A percentile compares a stretch with the other conserved stretches of the same genome.
These are phyloP conservation scores for Andrena dorsata DNA, from an alignment of 2,888 invertebrate genomes.

Conservation along the genomic window DNA sequence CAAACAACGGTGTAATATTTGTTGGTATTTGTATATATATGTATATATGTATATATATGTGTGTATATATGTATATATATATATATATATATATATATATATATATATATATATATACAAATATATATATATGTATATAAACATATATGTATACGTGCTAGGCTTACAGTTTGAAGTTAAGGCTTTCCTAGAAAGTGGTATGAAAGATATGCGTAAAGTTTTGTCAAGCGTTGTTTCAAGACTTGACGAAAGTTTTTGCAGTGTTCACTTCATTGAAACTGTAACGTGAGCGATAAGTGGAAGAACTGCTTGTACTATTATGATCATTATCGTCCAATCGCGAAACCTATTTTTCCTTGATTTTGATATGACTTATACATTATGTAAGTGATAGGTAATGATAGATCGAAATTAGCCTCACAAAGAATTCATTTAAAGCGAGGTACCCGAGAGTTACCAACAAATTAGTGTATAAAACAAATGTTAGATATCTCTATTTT, in stretches of 20 bases:
- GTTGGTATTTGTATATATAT: constrained; percentile 59
- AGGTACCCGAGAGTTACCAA: constrained; percentile 56
- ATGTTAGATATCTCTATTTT: constrained; percentile 65
- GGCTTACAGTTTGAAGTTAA: constrained; percentile 59
- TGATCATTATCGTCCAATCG: constrained; percentile 64
- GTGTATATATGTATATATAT: constrained; percentile 48
- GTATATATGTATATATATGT: constrained; percentile 47
- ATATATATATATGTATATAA: constrained; percentile 53
- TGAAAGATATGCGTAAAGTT: constrained; percentile 48
- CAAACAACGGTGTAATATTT: constrained; percentile 69
- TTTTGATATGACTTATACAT: constrained; percentile 73
- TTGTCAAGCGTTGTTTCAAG: constrained; percentile 24
- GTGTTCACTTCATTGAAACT: constrained; percentile 60
- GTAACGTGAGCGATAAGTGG: constrained; percentile 53
- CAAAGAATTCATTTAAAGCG: constrained; percentile 50
- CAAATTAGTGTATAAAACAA: constrained; percentile 58
- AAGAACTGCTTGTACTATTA: constrained; percentile 55
- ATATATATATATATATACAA: constrained; percentile 30
- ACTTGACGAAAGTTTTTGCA: constrained; percentile 49
- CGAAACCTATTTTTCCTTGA: constrained; percentile 66
- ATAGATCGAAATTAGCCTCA: constrained; percentile 56
- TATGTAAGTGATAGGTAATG: constrained; percentile 56
- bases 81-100: neutral
- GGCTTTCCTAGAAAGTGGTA: constrained; percentile 63
- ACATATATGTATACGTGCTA: constrained; percentile 51